These are phyloP conservation scores for Zoanthus solanderi DNA, from an alignment of 92 coral and sea anemone species.

Conservation along the genomic window DNA sequence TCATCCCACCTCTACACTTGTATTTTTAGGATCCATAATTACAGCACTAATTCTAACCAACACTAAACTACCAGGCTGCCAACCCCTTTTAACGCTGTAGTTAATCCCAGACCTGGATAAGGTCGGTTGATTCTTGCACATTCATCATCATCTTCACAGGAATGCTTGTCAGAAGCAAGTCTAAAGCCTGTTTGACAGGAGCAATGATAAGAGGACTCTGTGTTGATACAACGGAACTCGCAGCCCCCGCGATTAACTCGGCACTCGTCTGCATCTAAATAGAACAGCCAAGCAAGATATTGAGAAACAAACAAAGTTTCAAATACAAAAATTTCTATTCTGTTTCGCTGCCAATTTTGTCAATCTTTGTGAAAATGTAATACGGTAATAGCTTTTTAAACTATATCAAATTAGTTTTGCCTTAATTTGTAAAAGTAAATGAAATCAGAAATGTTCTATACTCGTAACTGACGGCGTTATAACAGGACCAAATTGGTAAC, in stretches of 20 bases:
- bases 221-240: constrained; percentile 76
- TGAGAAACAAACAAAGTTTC: too few relatives aligned
- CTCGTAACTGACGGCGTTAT: too few relatives aligned
- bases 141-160: constrained; percentile 69
- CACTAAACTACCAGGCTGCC: background rate
- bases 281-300: too few relatives aligned
- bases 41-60: too few relatives aligned
- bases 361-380: background rate
- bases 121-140: constrained; percentile 51
- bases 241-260: constrained; percentile 77
- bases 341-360: too few relatives aligned
- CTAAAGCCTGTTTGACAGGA: constrained; percentile 72
- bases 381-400: too few relatives aligned
- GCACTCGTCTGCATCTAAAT: constrained; percentile 76
- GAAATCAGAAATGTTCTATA: too few relatives aligned
- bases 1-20: background rate
- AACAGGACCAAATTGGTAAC: too few relatives aligned
- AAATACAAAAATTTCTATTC: too few relatives aligned
- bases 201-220: constrained; percentile 74
- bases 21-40: too few relatives aligned
- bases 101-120: constrained; percentile 60
- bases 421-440: too few relatives aligned
- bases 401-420: too few relatives aligned
- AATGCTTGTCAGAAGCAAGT: constrained; percentile 67
- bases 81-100: background rate